Conservation (phyloP, 53 echinoderm and acorn worm genomes). For the Holothuria scabra region DNA sequence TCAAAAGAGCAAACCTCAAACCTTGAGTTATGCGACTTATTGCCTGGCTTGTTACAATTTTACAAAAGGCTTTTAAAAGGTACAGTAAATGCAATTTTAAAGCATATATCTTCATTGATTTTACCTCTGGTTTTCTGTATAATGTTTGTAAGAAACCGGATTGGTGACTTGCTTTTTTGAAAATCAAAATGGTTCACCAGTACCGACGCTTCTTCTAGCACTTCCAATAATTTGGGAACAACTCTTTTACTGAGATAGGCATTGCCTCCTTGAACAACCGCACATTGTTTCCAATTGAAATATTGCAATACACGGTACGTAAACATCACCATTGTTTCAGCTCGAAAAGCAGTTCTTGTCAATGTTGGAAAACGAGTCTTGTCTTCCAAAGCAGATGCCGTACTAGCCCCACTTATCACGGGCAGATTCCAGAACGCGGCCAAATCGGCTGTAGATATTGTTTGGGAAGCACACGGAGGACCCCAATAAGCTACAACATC, state of each 20-base stretch:
- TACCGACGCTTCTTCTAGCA: neutral
- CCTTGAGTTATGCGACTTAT: too few relatives aligned
- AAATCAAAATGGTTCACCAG: too few relatives aligned
- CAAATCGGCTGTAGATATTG: constrained; percentile 52
- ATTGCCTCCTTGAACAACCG: neutral
- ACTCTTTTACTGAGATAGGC: neutral
- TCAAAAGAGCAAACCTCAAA: too few relatives aligned
- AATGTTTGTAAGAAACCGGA: too few relatives aligned
- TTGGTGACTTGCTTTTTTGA: too few relatives aligned
- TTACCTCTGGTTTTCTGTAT: too few relatives aligned
- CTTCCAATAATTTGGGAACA: neutral
- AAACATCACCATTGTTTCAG: constrained; percentile 4
- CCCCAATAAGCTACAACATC: constrained; percentile 56
- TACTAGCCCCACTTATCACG: constrained; percentile 51
- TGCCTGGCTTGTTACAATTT: too few relatives aligned
- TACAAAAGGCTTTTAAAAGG: too few relatives aligned
- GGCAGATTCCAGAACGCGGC: constrained; percentile 75
- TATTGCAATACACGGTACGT: neutral
- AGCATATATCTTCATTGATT: too few relatives aligned
- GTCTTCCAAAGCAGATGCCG: constrained; percentile 35
- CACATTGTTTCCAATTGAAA: constrained; percentile 40
- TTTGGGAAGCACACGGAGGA: constrained; percentile 53
- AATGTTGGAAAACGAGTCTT: constrained; percentile 55
- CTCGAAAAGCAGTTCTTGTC: constrained; percentile 51
- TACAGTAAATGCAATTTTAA: too few relatives aligned